Conservation (phyloP, 1,140 invertebrate genomes). For the Hestina assimilis region DNA sequence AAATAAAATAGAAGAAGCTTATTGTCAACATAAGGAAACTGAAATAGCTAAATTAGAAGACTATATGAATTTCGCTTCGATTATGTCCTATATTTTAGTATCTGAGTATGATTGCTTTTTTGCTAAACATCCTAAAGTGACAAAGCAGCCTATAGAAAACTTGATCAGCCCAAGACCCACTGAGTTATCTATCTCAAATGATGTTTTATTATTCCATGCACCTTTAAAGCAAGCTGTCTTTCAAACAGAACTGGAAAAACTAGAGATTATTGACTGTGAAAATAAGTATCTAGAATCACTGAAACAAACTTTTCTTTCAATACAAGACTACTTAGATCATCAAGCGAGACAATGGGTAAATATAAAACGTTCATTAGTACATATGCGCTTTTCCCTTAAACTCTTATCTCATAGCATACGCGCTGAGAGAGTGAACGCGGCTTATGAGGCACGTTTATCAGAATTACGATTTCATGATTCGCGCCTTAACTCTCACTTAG, state of each 20-base stretch:
- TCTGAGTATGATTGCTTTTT: slow-evolving; percentile 55
- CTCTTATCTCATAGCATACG: slow-evolving; percentile 49
- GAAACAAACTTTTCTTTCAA: slow-evolving; percentile 35
- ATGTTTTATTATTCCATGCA: slow-evolving; percentile 17
- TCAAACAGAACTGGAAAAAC: slow-evolving; percentile 49
- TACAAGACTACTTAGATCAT: slow-evolving; percentile 42
- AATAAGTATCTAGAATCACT: slow-evolving; percentile 62
- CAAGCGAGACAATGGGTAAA: slow-evolving; percentile 50
- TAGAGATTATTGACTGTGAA: slow-evolving; percentile 50
- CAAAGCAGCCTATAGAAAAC: slow-evolving; percentile 15
- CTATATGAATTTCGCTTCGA: slow-evolving; percentile 41
- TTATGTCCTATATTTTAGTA: slow-evolving; percentile 41
- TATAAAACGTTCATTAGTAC: slow-evolving; percentile 38
- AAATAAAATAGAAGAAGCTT: slow-evolving; percentile 39
- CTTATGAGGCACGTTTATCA: slow-evolving; percentile 40
- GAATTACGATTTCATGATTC: slow-evolving; percentile 48
- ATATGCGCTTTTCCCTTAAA: slow-evolving; percentile 56
- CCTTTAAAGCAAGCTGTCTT: slow-evolving; percentile 44
- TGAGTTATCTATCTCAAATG: slow-evolving; percentile 9
- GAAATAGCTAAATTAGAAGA: slow-evolving; percentile 52
- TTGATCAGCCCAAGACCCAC: slow-evolving; percentile 13
- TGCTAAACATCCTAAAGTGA: slow-evolving; percentile 43
- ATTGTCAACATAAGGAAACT: slow-evolving; percentile 40
- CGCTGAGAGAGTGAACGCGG: slow-evolving; percentile 45
- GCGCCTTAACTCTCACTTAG: slow-evolving; percentile 49